Conservation (phyloP, 2,113 vertebrate species). For the Hucho hucho region DNA sequence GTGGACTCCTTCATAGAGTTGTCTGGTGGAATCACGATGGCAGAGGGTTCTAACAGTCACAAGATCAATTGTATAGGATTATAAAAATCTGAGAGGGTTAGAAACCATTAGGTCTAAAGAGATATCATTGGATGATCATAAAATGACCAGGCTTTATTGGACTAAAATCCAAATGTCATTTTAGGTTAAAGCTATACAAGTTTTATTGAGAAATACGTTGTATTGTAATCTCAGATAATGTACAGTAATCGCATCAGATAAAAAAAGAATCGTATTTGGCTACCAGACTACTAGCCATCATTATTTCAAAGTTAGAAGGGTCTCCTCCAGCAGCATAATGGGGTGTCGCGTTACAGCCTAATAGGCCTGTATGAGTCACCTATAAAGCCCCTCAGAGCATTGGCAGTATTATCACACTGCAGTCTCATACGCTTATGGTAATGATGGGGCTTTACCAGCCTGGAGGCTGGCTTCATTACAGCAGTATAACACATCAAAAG, state of each 20-base stretch:
- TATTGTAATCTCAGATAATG: neutral
- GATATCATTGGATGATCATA: no score
- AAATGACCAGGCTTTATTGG: no score
- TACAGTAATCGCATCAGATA: neutral
- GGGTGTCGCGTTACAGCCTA: constrained; percentile 32
- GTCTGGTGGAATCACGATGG: no score
- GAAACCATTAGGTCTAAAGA: no score
- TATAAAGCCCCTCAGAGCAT: constrained; percentile 6
- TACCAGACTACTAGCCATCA: neutral
- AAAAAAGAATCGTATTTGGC: neutral
- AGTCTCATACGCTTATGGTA: constrained; percentile 59
- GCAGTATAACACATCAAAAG: constrained; percentile 64
- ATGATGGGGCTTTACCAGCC: constrained; percentile 62
- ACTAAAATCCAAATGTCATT: no score
- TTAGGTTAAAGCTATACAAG: no score
- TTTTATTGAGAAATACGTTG: neutral
- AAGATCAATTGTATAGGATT: neutral
- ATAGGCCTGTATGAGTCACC: constrained; percentile 7
- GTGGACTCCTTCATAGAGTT: no score
- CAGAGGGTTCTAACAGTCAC: neutral
- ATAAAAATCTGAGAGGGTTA: neutral
- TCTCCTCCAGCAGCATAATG: constrained; percentile 24
- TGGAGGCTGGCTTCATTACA: constrained; percentile 55
- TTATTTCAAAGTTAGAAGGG: constrained; percentile 2
- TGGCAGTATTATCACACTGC: constrained; percentile 60